Percentiles rank a stretch among this genome's conserved stretches.
phyloP scores from a whole-genome alignment of 1,140 invertebrate genomes.

The Trichoplusia ni region DNA sequence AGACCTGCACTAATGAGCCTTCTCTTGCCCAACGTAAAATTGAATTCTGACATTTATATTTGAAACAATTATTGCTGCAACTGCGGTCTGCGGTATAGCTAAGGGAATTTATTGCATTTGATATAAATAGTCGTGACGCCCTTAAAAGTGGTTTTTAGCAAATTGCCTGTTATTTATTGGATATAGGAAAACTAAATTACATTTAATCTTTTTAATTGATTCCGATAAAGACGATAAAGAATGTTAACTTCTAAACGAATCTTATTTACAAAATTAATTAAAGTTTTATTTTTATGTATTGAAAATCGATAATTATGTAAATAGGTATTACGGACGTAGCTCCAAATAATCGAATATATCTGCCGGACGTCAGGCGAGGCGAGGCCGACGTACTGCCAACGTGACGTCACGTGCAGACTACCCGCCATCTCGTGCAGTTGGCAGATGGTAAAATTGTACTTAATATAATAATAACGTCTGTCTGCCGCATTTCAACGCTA shows the following conservation, averaged over 20 bases:
- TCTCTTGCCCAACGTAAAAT: neutral
- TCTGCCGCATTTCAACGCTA: slow-evolving; percentile 21
- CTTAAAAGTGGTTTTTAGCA: too few species aligned
- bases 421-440: slow-evolving; percentile 37
- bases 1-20: neutral
- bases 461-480: slow-evolving; percentile 28
- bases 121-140: too few species aligned
- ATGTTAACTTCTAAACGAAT: too few species aligned
- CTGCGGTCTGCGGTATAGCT: neutral
- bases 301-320: neutral
- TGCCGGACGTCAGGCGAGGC: slow-evolving; percentile 57
- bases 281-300: too few species aligned
- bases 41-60: slow-evolving; percentile 8
- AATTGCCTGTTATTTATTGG: too few species aligned
- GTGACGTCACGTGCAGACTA: slow-evolving; percentile 61
- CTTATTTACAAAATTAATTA: too few species aligned
- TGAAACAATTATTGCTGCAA: slow-evolving; percentile 5
- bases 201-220: too few species aligned
- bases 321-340: neutral
- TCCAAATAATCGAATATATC: slow-evolving; percentile 34
- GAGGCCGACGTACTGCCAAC: slow-evolving; percentile 43
- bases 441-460: slow-evolving; percentile 38
- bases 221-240: too few species aligned
- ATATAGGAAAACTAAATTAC: too few species aligned
- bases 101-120: neutral